Base-by-base conservation (phyloP, 2,797 vertebrate species). In the Sebastes diploproa region DNA sequence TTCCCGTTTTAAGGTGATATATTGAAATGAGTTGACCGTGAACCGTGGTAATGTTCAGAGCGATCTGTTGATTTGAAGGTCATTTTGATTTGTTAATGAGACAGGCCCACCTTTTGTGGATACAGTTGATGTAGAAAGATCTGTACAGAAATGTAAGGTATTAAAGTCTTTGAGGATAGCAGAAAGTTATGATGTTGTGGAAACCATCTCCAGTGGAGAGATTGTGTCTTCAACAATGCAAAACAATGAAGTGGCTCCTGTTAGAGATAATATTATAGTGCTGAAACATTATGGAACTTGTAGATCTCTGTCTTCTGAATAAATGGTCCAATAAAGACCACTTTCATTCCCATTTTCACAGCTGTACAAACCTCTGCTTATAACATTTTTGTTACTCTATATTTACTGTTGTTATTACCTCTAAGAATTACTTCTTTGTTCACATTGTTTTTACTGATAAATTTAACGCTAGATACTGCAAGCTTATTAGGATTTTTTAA, bases 401-500 rank as follows among this genome's bases (percentile, higher is more conserved):
- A 83, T 87, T 83, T 80, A 80, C 72, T 82, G 73, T 88, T 79
- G 73, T 88, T 79, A 75, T 76, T 82, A 83, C 82, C 83, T 86
- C 82, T 83, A 83, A 75, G 75, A 80, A 83, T 83, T 50, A 69
- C 55, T 62, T 69, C 76, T 87, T 20, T 83, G 60, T 90, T 85
- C 54, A 50, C 77, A 66, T 86, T 84, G 52, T 89, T 94, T 92
- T 84, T 91, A 91, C 77, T 85, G 80, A 92, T 75, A 88, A 81
- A 82, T 81, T 82, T 88, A 92, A 87, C 5, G 69, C 86, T 90
- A 88, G 80, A 77, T 75, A 81, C 67, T 69, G 85, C 81, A 63
- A 88, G 89, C 91, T 92, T 89, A 69, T 82, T 80, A 83, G 83
- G 84, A 83, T 89, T 91, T 94, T 90, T 92, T 91, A 90, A 95